Conservation (phyloP, 2,888 invertebrate genomes). For the Trileptium ribeirensis region DNA sequence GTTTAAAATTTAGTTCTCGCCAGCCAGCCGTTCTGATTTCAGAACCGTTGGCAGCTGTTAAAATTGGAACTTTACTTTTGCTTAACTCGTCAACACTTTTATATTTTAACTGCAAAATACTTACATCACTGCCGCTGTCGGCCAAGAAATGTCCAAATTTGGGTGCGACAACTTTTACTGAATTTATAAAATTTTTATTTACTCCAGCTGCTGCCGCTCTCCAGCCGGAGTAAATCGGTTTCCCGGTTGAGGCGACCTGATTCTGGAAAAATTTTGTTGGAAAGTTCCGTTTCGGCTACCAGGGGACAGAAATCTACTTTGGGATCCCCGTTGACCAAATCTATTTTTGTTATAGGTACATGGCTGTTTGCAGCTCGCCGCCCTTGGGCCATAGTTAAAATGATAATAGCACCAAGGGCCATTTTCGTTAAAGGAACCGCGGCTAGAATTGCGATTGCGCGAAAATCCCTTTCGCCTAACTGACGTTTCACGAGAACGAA, state of each 20-base stretch:
- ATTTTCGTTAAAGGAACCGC: background rate
- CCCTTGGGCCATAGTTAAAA: background rate
- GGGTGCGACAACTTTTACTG: background rate
- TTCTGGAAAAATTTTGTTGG: background rate
- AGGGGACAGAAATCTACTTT: too few relatives aligned
- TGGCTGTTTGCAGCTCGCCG: background rate
- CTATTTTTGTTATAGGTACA: background rate
- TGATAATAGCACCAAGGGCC: background rate
- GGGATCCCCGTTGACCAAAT: too few relatives aligned
- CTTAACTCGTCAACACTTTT: background rate
- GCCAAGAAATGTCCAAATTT: background rate
- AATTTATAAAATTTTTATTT: background rate
- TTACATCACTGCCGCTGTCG: background rate
- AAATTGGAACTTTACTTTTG: background rate
- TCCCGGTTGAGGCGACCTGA: background rate
- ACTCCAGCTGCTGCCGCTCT: background rate
- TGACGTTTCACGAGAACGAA: too few relatives aligned
- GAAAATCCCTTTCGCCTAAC: too few relatives aligned
- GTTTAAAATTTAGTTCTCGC: background rate
- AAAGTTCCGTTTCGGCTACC: background rate
- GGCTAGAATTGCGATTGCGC: too few relatives aligned
- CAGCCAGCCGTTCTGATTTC: background rate
- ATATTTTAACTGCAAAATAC: background rate
- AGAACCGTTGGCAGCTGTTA: background rate
- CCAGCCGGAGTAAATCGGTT: background rate